phyloP scores from a whole-genome alignment of 2,113 vertebrate species.

The Eudorcas thomsonii region DNA sequence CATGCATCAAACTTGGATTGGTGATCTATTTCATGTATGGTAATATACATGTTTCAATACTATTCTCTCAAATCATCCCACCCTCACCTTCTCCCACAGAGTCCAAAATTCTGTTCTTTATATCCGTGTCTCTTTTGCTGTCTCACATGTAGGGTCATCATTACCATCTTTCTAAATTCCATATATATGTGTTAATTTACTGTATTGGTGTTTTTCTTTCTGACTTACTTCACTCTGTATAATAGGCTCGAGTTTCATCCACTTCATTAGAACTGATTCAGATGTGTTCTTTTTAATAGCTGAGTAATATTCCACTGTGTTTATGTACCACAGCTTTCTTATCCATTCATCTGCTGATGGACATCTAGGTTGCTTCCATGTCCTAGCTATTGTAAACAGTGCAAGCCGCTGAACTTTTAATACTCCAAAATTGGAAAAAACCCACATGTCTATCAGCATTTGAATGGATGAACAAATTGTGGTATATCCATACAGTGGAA shows the following conservation, averaged over 20 bases:
- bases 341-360: neutral
- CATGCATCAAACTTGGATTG: neutral
- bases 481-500: neutral
- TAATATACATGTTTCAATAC: neutral
- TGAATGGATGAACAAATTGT: neutral
- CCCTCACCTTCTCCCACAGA: neutral
- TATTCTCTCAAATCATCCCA: neutral
- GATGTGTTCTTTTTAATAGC: neutral
- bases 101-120: neutral
- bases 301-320: neutral
- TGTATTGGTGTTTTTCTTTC: neutral
- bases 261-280: neutral
- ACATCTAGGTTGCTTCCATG: neutral
- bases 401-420: neutral
- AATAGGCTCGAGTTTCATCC: neutral
- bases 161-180: neutral
- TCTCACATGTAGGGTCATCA: rapidly evolving
- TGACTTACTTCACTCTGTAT: neutral
- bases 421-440: neutral
- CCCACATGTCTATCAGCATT: neutral
- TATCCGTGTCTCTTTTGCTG: neutral
- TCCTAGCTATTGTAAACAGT: neutral
- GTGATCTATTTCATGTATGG: neutral
- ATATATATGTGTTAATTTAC: neutral
- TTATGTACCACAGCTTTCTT: neutral